phyloP scores from a whole-genome alignment of 2,797 vertebrate species.

The Holocentrus rufus region DNA sequence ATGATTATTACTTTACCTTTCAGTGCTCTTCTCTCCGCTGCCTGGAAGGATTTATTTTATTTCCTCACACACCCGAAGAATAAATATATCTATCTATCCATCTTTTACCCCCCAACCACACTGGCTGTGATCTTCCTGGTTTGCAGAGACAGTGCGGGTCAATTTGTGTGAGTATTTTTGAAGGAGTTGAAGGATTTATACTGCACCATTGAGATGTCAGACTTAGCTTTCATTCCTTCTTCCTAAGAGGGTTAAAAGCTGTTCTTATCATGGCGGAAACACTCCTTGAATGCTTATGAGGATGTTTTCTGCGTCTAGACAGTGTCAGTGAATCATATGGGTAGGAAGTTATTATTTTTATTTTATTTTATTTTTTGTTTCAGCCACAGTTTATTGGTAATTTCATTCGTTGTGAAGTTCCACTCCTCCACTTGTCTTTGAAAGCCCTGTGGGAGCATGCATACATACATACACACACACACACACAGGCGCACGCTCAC shows the following conservation, averaged over 20 bases:
- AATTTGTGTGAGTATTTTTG: constrained; percentile 46
- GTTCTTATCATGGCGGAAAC: constrained; percentile 26
- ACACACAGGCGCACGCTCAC: neutral
- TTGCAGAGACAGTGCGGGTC: constrained; percentile 43
- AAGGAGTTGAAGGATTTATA: constrained; percentile 56
- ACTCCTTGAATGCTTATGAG: constrained; percentile 49
- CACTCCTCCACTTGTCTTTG: constrained; percentile 32
- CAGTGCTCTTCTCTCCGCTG: constrained; percentile 33
- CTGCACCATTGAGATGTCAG: constrained; percentile 26
- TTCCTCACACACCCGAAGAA: constrained; percentile 30
- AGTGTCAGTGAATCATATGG: constrained; percentile 54
- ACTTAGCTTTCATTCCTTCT: constrained; percentile 24
- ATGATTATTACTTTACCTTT: constrained; percentile 68
- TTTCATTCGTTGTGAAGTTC: constrained; percentile 49
- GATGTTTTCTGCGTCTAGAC: constrained; percentile 62
- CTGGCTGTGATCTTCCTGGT: constrained; percentile 34
- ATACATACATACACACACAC: constrained; percentile 8
- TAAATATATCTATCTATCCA: constrained; percentile 27
- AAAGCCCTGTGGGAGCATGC: constrained; percentile 16
- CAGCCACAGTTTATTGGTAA: constrained; percentile 39
- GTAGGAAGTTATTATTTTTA: constrained; percentile 55
- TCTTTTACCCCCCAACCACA: constrained; percentile 39
- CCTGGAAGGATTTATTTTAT: constrained; percentile 43
- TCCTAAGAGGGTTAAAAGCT: neutral
- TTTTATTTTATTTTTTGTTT: constrained; percentile 31